Evolutionary conservation across 1,140 invertebrate genomes (phyloP).

Genomic region (Cephus cinctus): DNA sequence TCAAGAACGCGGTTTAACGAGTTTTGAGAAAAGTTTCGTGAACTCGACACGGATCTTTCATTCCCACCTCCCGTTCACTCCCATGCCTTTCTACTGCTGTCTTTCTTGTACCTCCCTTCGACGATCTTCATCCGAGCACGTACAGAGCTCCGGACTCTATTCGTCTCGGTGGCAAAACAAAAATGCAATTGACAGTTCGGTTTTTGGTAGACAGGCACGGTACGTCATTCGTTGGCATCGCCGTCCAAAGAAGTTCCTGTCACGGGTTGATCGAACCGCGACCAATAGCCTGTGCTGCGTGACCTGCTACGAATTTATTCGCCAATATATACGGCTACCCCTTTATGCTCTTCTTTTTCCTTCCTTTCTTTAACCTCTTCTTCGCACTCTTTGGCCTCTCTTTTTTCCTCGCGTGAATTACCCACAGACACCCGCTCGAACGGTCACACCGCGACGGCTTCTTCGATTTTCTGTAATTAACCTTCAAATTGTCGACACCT

Average conservation of each 20-base stretch:
- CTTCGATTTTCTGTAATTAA: conserved; percentile 28
- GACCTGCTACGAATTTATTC: too few relatives aligned
- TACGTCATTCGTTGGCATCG: conserved; percentile 9
- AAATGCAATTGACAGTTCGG: conserved; percentile 25
- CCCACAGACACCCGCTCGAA: too few relatives aligned
- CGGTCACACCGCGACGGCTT: background rate
- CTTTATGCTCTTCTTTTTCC: background rate
- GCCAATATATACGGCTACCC: background rate
- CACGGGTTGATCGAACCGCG: conserved; percentile 35
- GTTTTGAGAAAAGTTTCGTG: too few relatives aligned
- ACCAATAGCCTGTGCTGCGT: conserved; percentile 17
- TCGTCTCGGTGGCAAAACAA: conserved; percentile 20
- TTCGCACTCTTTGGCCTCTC: conserved; percentile 1
- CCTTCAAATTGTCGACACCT: conserved; percentile 23
- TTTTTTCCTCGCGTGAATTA: too few relatives aligned
- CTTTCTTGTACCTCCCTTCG: too few relatives aligned
- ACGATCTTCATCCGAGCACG: too few relatives aligned
- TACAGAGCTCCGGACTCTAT: conserved; percentile 16
- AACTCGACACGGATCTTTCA: too few relatives aligned
- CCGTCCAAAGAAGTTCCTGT: conserved; percentile 32
- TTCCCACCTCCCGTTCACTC: too few relatives aligned
- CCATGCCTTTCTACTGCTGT: too few relatives aligned
- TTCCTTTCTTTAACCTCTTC: background rate
- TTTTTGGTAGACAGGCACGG: conserved; percentile 21
- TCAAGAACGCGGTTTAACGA: too few relatives aligned